Evolutionary conservation across 2,113 vertebrate species (phyloP), one percentile per base, ranked within the genome.

Genomic region (Centropristis striata): DNA sequence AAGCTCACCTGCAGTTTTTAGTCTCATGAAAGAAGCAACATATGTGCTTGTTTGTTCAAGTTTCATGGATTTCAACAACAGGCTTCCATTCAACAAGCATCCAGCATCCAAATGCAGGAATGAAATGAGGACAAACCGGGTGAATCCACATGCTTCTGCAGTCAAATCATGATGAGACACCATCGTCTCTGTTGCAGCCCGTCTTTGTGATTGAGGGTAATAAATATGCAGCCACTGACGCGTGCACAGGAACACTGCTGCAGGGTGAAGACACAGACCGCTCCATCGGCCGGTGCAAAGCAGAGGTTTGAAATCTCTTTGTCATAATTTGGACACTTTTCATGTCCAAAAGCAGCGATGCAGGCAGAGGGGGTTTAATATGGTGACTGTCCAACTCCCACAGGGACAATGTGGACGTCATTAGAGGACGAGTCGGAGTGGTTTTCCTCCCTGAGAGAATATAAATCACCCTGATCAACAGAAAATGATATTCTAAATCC

Each of bases 391-490:
- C 46, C 32, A 53, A 23, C 50, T 76, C 90, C 86, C 74, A 42
- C 15, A 81, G 78, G 90, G 46, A 61, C 49, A n/a, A 63, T 60
- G 77, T 80, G 78, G 67, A 81, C 74, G 61, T 87, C 81, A 82
- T 90, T 90, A 87, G 69, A 71, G 71, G 82, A 86, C 69, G 73
- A 63, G 76, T 44, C 60, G 76, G 44, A 83, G 61, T n/a, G 78
- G 18, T 5, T 55, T 58, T 50, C 49, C 72, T 72, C 46, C 36
- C 46, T 15, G 4, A 11, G 11, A 23, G 80, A 84, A 91, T 90
- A 84, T 85, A 84, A 85, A 90, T 87, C 83, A 81, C 11, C 60
- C 57, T 0, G 77, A 20, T 85, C 86, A 80, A 46, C 54, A 73
- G 70, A 80, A 70, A 83, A 84, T 75, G 0, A 51, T 76, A 79